phyloP scores from a whole-genome alignment of 2,113 vertebrate species.

The Rattus rattus region DNA sequence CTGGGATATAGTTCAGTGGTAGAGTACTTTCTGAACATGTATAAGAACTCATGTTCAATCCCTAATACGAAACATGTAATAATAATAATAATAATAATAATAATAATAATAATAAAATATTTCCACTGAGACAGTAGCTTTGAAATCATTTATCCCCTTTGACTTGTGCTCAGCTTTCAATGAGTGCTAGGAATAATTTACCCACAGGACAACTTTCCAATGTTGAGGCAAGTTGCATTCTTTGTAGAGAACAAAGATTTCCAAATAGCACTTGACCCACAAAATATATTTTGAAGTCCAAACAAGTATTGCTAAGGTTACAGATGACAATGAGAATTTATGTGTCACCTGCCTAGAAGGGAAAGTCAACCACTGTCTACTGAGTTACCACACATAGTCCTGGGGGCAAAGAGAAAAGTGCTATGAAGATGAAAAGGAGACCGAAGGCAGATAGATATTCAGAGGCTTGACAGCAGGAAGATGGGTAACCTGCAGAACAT shows the following conservation, averaged over 20 bases:
- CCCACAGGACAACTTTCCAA: not conserved
- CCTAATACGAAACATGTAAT: not conserved
- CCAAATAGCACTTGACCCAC: slow-evolving; percentile 1
- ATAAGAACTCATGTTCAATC: not conserved
- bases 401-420: not conserved
- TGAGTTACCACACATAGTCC: not conserved
- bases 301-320: not conserved
- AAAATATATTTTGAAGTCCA: slow-evolving; percentile 17
- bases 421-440: slow-evolving; percentile 8
- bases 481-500: not conserved
- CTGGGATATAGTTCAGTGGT: not conserved
- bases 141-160: not conserved
- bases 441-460: not conserved
- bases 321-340: not conserved
- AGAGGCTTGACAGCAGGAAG: not conserved
- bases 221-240: not conserved
- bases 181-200: not conserved
- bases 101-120: no score
- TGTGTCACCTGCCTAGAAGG: not conserved
- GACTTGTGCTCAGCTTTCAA: not conserved
- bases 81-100: no score
- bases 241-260: slow-evolving; percentile 8
- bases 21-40: not conserved
- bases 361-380: not conserved
- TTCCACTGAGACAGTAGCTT: not conserved